Evolutionary conservation across 2,113 vertebrate genomes (phyloP).

Genomic region (Brachypteracias leptosomus): DNA sequence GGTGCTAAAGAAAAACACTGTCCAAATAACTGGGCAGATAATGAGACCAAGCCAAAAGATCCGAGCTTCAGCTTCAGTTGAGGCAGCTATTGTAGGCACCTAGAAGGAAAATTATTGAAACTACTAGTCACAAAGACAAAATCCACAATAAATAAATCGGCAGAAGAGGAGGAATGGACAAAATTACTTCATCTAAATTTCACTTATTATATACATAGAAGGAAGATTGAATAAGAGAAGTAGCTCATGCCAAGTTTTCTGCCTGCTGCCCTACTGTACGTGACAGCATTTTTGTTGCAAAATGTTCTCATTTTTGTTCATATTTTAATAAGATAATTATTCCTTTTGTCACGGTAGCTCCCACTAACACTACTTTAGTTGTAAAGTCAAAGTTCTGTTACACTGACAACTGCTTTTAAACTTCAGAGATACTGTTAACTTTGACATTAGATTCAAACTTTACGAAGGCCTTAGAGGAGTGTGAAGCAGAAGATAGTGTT

Average conservation of each 20-base stretch:
- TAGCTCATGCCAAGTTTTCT: neutral
- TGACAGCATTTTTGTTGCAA: neutral
- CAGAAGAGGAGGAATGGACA: neutral
- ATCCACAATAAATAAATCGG: neutral
- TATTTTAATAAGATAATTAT: neutral
- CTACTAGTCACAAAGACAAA: neutral
- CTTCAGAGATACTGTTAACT: neutral
- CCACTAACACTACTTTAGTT: neutral
- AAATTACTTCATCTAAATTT: neutral
- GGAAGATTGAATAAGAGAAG: neutral
- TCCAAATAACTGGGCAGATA: constrained; percentile 80
- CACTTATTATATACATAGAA: neutral
- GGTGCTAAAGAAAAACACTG: constrained; percentile 79
- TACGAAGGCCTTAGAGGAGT: neutral
- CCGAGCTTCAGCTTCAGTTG: constrained; percentile 82
- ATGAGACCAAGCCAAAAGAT: constrained; percentile 89
- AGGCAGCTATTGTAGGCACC: constrained; percentile 52
- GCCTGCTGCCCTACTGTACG: neutral
- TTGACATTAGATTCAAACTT: neutral
- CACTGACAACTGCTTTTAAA: neutral
- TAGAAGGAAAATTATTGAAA: neutral
- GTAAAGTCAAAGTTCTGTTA: neutral
- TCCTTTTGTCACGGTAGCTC: neutral
- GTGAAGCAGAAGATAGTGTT: neutral
- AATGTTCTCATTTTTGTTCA: neutral